These are phyloP conservation scores for Drosophila formosana DNA, from an alignment of 2,888 invertebrate genomes.

Conservation along the genomic window DNA sequence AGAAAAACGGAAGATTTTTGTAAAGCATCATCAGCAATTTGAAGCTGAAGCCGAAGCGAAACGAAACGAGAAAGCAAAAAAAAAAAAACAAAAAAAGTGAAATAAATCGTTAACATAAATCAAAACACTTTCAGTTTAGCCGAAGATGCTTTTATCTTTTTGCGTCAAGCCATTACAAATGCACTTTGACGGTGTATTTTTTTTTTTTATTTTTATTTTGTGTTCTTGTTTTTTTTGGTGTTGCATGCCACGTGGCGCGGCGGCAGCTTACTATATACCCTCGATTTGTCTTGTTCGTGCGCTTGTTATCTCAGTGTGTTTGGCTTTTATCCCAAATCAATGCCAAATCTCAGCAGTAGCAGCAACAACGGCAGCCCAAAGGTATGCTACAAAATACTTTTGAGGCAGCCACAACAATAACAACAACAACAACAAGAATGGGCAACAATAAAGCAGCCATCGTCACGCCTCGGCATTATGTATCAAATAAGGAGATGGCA, in stretches of 20 bases:
- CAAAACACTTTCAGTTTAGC: slow-evolving; percentile 58
- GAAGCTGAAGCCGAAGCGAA: neutral
- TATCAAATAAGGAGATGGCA: slow-evolving; percentile 59
- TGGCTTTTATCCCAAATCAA: slow-evolving; percentile 43
- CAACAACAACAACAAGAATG: neutral
- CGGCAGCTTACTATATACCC: slow-evolving; percentile 32
- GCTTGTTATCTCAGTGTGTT: slow-evolving; percentile 37
- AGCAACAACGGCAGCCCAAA: slow-evolving; percentile 28
- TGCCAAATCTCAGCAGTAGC: slow-evolving; percentile 36
- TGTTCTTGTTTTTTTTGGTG: slow-evolving; percentile 5
- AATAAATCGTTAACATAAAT: slow-evolving; percentile 65
- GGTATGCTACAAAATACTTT: slow-evolving; percentile 31
- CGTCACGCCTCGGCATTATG: slow-evolving; percentile 52
- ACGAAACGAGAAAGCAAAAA: neutral
- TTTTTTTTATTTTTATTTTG: slow-evolving; percentile 12
- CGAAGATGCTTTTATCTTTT: slow-evolving; percentile 47
- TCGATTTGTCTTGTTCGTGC: slow-evolving; percentile 15
- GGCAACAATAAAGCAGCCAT: slow-evolving; percentile 20
- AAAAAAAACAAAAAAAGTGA: slow-evolving; percentile 38
- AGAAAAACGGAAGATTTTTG: neutral
- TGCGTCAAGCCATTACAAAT: slow-evolving; percentile 62
- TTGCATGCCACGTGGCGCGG: slow-evolving; percentile 39
- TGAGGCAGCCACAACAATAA: neutral
- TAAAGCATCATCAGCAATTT: slow-evolving; percentile 33
- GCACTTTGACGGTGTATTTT: slow-evolving; percentile 60